Percentiles rank a stretch among this genome's conserved stretches.
phyloP scores from a whole-genome alignment of 2,888 invertebrate genomes.

The Lasioglossum leucozonium region DNA sequence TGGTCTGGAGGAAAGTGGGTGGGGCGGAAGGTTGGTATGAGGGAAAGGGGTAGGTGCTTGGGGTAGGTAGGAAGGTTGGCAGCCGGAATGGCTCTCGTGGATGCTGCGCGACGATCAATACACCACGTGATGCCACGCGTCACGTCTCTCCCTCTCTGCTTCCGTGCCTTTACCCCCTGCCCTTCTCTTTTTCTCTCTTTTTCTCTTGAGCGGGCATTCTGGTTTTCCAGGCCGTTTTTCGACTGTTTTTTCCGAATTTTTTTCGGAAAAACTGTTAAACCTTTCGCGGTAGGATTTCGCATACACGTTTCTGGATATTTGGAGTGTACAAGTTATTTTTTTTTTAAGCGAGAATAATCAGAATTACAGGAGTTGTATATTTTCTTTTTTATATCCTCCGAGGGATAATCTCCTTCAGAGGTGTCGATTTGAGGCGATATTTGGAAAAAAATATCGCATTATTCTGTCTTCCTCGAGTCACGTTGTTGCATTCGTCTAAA shows the following conservation, averaged over 20 bases:
- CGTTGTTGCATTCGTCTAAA: too few species aligned
- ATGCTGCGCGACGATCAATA: constrained; percentile 83
- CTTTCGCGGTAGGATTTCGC: background rate
- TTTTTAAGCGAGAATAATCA: background rate
- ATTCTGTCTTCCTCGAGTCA: background rate
- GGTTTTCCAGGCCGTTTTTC: background rate
- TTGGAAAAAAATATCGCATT: background rate
- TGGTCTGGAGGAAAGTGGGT: constrained; percentile 62
- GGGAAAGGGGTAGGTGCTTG: constrained; percentile 72
- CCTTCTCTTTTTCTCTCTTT: background rate
- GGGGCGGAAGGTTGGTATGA: constrained; percentile 57
- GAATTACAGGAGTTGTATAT: background rate
- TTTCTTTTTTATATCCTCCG: background rate
- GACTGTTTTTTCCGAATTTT: background rate
- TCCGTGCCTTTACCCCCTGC: too few species aligned
- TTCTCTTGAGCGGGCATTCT: background rate
- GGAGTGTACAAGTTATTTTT: background rate
- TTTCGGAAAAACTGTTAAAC: background rate
- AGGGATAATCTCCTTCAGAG: background rate
- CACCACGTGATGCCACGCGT: constrained; percentile 83
- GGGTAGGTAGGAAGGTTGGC: constrained; percentile 79
- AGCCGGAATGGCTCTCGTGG: constrained; percentile 80
- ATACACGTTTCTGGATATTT: background rate
- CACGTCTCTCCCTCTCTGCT: constrained; percentile 70
- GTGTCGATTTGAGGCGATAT: background rate